These are phyloP conservation scores for Eurytoma californica DNA, from an alignment of 2,888 invertebrate species.

Conservation along the genomic window DNA sequence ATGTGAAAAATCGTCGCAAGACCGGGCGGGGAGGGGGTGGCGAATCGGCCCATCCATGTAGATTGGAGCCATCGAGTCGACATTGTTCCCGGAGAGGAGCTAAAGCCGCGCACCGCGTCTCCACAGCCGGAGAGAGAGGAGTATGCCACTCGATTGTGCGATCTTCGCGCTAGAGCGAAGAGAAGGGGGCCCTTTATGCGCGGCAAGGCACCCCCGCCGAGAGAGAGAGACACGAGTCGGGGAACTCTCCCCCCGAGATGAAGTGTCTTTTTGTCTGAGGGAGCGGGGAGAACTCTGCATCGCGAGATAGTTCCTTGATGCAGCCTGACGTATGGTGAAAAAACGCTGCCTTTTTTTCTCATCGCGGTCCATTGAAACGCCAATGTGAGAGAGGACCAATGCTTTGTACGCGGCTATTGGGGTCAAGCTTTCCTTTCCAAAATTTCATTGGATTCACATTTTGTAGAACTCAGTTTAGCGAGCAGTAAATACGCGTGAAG, in stretches of 20 bases:
- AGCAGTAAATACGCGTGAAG: too few relatives aligned
- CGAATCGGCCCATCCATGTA: constrained; percentile 20
- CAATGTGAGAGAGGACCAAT: background rate
- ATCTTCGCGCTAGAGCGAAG: background rate
- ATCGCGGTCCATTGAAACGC: constrained; percentile 8
- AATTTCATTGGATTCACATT: too few relatives aligned
- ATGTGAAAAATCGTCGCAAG: constrained; percentile 27
- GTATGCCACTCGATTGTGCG: too few relatives aligned
- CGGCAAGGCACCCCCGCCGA: background rate
- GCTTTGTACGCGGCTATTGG: too few relatives aligned
- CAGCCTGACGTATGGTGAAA: constrained; percentile 6
- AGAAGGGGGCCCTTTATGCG: background rate
- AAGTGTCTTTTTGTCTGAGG: background rate
- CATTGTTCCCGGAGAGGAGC: constrained; percentile 8
- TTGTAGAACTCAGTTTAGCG: too few relatives aligned
- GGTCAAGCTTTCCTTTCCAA: too few relatives aligned
- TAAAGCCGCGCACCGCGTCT: too few relatives aligned
- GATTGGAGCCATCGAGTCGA: constrained; percentile 22
- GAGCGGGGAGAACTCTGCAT: background rate
- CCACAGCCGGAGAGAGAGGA: too few relatives aligned
- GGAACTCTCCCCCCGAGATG: background rate
- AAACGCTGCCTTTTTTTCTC: background rate
- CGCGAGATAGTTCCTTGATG: background rate
- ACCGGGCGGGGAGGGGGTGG: background rate
- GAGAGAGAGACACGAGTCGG: background rate